Conservation (phyloP, 2,113 vertebrate species). For the Platycercus adscitus region DNA sequence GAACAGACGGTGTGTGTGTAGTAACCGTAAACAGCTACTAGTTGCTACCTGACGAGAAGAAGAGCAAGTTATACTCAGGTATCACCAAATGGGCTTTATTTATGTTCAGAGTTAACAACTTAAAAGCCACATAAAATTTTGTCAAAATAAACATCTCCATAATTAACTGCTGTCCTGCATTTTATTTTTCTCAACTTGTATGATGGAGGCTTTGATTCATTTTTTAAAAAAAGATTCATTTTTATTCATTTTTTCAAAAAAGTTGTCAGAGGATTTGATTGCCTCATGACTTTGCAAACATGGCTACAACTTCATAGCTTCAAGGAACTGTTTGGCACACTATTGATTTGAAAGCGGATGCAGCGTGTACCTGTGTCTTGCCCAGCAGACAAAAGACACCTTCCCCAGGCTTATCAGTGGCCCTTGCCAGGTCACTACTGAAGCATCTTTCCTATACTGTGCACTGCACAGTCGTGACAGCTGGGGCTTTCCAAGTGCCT, state of each 20-base stretch:
- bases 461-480: rapidly evolving
- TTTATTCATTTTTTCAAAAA: neutral
- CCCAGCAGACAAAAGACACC: neutral
- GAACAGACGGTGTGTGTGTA: neutral
- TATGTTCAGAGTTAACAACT: neutral
- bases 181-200: neutral
- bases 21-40: neutral
- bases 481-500: neutral
- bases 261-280: neutral
- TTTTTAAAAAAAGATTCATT: neutral
- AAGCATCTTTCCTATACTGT: neutral
- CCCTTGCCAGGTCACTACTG: neutral
- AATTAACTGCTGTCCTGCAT: neutral
- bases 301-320: neutral
- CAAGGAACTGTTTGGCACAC: neutral
- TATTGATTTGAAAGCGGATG: neutral
- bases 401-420: neutral
- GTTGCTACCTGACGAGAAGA: neutral
- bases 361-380: neutral
- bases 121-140: neutral
- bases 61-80: neutral
- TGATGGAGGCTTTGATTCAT: neutral
- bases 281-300: neutral
- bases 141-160: neutral
- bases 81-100: neutral